phyloP scores from a whole-genome alignment of 2,113 vertebrate species.

The Oceanites oceanicus region DNA sequence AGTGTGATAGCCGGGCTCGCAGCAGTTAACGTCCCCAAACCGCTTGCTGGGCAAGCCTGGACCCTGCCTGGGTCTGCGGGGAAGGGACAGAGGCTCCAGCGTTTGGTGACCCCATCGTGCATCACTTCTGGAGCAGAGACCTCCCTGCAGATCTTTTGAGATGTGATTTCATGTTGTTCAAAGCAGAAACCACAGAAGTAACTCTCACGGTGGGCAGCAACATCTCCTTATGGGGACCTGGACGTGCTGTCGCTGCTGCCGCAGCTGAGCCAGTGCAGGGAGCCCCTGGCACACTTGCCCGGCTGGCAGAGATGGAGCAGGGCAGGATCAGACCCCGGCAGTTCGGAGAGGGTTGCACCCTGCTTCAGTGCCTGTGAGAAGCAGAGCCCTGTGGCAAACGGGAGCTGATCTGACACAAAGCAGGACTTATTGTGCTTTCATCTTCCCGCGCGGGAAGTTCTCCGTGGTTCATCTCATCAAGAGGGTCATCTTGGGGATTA shows the following conservation, averaged over 20 bases:
- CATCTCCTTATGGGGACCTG: background rate
- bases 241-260: background rate
- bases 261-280: background rate
- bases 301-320: fast-evolving
- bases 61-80: no score
- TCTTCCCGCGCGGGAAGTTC: fast-evolving
- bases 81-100: background rate
- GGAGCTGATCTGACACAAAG: background rate
- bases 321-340: background rate
- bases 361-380: background rate
- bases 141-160: background rate
- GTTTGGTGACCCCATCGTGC: fast-evolving
- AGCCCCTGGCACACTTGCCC: background rate
- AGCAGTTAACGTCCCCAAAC: background rate
- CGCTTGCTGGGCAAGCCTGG: background rate
- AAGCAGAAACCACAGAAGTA: background rate
- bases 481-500: background rate
- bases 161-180: background rate
- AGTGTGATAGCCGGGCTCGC: fast-evolving
- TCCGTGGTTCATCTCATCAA: background rate
- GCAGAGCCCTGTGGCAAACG: background rate
- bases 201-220: background rate
- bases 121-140: background rate
- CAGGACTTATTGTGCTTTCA: background rate
- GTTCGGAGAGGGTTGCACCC: background rate